Base-by-base conservation (phyloP, 2,113 vertebrate genomes). In the Microcebus murinus region DNA sequence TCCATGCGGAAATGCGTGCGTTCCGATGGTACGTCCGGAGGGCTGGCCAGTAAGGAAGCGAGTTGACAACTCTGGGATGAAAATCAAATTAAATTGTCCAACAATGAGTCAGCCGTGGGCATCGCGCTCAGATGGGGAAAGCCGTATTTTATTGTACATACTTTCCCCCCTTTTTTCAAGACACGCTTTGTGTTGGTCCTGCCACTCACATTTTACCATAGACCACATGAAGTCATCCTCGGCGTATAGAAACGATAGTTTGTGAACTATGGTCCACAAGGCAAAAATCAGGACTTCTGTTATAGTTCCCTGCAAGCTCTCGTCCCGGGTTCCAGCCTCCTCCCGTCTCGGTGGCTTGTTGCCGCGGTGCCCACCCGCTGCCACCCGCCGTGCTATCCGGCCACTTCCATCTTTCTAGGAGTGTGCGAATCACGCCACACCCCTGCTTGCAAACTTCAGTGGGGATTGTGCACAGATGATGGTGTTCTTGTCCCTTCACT, bases 1-100 rank as follows among this genome's bases (percentile, higher is more conserved):
- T 57, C 23, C 2, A 6, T 17, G 68, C 80, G 90, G 82, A 93
- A 84, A 83, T 52, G 76, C 65, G 83, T n/a, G 17, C n/a, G 13
- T 21, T 34, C 67, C 12, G 27, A 7, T 9, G 48, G 89, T 6
- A 2, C 8, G 17, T n/a, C 52, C 15, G 4, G 91, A 87, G 52
- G 23, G n/a, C 79, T 45, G 52, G 67, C 31, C 11, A 11, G 14
- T 76, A 74, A 67, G 45, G 50, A 57, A 48, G 21, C 39, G 14
- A 25, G 71, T 52, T 77, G 59, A 82, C 76, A 92, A 42, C 76
- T 7, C 42, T 31, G 63, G 52, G 71, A 83, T 82, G 68, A 45
- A 95, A 93, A 89, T 89, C 23, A 87, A 91, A 87, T 87, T 57
- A 50, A 65, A 86, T 11, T 23, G 50, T 71, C 79, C 14, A 3